These are phyloP conservation scores for Malthinus flaveolus DNA, from an alignment of 2,888 invertebrate genomes.

Conservation along the genomic window DNA sequence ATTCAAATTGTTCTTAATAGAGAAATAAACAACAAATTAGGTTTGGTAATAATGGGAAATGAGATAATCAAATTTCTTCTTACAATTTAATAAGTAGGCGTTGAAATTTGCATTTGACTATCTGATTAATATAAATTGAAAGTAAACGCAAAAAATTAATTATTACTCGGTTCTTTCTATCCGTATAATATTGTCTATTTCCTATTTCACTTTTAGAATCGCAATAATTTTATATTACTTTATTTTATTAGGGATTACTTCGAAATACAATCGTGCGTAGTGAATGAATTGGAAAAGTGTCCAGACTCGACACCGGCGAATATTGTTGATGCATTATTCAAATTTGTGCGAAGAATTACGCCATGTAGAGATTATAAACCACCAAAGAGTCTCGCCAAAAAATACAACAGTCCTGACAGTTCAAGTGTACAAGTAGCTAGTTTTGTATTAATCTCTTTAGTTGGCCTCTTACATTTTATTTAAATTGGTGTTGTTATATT, in stretches of 20 bases:
- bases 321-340: slow-evolving; percentile 75
- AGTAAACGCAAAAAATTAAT: no score
- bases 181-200: background rate
- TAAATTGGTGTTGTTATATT: no score
- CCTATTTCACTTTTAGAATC: background rate
- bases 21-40: no score
- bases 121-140: no score
- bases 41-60: background rate
- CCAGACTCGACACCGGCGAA: slow-evolving; percentile 77
- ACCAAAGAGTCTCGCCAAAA: background rate
- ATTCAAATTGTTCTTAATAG: background rate
- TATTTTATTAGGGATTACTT: slow-evolving; percentile 57
- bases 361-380: slow-evolving; percentile 56
- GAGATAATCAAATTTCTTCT: background rate
- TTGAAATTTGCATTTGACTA: no score
- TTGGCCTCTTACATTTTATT: background rate
- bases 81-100: no score
- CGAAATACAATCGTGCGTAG: slow-evolving; percentile 62
- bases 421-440: background rate
- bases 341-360: slow-evolving; percentile 68
- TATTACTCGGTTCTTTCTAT: no score
- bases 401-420: background rate
- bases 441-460: background rate
- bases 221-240: background rate
- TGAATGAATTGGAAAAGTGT: slow-evolving; percentile 67